These are phyloP conservation scores for Harpalus rubripes DNA, from an alignment of 2,888 invertebrate genomes.

Conservation along the genomic window DNA sequence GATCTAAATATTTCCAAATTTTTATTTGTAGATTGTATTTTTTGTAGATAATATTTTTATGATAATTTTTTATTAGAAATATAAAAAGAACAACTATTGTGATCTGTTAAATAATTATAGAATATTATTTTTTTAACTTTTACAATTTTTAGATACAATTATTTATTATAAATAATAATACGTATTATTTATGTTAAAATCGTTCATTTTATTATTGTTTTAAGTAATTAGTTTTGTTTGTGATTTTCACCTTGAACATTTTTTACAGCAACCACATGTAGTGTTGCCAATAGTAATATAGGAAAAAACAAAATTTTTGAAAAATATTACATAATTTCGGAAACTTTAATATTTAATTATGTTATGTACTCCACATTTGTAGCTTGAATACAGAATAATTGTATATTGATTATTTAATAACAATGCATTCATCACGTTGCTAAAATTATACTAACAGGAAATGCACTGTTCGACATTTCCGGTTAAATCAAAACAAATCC, in stretches of 20 bases:
- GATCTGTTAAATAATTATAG: too few relatives aligned
- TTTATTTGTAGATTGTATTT: not conserved
- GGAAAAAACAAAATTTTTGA: conserved; percentile 1
- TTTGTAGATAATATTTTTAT: not conserved
- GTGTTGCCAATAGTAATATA: not conserved
- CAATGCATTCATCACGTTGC: not conserved
- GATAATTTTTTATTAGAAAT: not conserved
- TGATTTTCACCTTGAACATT: conserved; percentile 8
- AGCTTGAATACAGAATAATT: not conserved
- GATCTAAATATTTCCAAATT: not conserved
- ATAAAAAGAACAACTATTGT: too few relatives aligned
- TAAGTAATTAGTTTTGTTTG: conserved; percentile 6
- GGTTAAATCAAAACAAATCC: not conserved
- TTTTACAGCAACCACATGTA: not conserved
- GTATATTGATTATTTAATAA: not conserved
- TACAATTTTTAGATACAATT: too few relatives aligned
- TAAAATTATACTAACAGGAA: not conserved
- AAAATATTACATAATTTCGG: conserved; percentile 4
- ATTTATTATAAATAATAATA: too few relatives aligned
- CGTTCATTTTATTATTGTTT: not conserved
- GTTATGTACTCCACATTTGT: not conserved
- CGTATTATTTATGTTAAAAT: too few relatives aligned
- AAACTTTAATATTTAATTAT: not conserved
- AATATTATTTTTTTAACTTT: too few relatives aligned
- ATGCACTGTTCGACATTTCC: not conserved